Base-by-base conservation (phyloP, 1,140 invertebrate species). In the Polyergus mexicanus region DNA sequence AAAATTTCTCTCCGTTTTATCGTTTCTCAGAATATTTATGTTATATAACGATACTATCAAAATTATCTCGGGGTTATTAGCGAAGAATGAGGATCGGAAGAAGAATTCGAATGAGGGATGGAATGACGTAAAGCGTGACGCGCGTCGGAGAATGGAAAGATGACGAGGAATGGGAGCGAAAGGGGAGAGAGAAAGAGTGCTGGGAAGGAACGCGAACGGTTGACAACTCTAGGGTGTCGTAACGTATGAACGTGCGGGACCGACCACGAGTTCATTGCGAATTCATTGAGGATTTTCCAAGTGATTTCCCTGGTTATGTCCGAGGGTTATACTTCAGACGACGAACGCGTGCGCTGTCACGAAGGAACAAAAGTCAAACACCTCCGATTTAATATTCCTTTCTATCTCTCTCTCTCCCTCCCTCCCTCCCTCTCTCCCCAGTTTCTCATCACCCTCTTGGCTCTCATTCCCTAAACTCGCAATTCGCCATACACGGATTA, bases 211-310 rank as follows among this genome's bases (percentile, higher is more conserved):
- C 68, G 68, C 28, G 68, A 75, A 75, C 88, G 85, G 87, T 75
- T 74, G 78, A 83, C 78, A 83, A 72, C 86, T 88, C 81, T n/a
- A 35, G 86, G 68, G 81, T 75, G 89, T 87, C 87, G 83, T 91
- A 89, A 91, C 85, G 89, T 83, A 90, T 91, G 90, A 91, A 89
- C 89, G 75, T 87, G 89, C 78, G 76, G 84, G 85, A 63, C 87
- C 84, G 77, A 89, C 88, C 87, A 41, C 87, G 69, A 89, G 84
- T 89, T 91, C 87, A 90, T 92, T 90, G 91, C 84, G 88, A 92
- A 92, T 92, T 92, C 90, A 91, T 92, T 86, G 91, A 78, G 90
- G 88, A 92, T 91, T 92, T 92, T 92, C 91, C 90, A 89, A 92
- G 88, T 92, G 91, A 92, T 92, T 92, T 91, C 89, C 87, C 87